Percentiles rank a stretch among this genome's conserved stretches.
phyloP scores from a whole-genome alignment of 2,113 vertebrate species.

The Synodontis membranacea region DNA sequence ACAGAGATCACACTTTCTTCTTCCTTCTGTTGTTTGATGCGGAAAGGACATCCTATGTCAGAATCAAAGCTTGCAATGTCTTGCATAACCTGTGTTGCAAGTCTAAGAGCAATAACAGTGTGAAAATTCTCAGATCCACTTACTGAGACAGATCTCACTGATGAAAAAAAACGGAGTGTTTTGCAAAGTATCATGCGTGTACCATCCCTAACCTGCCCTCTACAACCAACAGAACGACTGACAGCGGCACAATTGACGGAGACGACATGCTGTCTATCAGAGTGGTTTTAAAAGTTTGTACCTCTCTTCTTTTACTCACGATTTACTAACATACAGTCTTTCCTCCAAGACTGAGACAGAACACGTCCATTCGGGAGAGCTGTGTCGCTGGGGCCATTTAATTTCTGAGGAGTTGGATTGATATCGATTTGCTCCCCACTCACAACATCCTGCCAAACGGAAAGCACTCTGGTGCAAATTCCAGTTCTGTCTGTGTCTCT shows the following conservation, averaged over 20 bases:
- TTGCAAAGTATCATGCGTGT: neutral
- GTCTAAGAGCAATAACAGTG: neutral
- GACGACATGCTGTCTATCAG: neutral
- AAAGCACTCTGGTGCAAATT: neutral
- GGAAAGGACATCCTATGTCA: neutral
- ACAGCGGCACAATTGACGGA: neutral
- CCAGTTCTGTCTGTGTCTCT: slow-evolving; percentile 3
- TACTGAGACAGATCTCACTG: neutral
- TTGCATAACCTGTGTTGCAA: slow-evolving; percentile 1
- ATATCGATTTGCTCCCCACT: slow-evolving; percentile 18
- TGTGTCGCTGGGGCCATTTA: slow-evolving; percentile 1
- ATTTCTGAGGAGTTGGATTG: neutral
- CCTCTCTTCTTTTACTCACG: neutral
- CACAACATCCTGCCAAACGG: neutral
- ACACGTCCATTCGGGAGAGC: neutral
- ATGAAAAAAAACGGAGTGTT: neutral
- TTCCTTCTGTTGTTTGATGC: neutral
- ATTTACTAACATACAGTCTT: neutral
- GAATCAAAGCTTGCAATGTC: neutral
- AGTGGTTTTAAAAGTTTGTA: neutral
- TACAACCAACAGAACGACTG: neutral
- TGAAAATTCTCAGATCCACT: slow-evolving; percentile 3
- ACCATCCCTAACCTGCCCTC: neutral
- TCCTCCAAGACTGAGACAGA: neutral
- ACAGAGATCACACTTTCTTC: no score